Evolutionary conservation across 2,888 invertebrate genomes (phyloP).

Genomic region (Parnassius glacialis): DNA sequence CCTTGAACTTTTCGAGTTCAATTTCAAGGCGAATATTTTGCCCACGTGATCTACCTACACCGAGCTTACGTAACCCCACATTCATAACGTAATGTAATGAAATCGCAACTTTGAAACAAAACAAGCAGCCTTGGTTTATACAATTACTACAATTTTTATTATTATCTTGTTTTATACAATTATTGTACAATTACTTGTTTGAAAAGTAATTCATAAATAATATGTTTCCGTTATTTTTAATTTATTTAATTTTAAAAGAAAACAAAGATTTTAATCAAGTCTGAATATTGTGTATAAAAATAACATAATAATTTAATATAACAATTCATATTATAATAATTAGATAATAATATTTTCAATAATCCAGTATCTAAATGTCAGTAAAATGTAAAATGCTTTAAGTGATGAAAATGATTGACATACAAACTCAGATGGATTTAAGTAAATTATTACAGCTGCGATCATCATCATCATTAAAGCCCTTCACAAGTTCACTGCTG

Average conservation of each 20-base stretch:
- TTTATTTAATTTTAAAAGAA: background rate
- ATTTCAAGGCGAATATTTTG: conserved; percentile 66
- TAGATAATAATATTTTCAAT: no score
- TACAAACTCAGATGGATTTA: no score
- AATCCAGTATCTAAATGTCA: background rate
- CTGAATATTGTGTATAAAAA: no score
- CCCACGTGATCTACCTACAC: conserved; percentile 60
- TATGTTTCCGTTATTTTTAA: background rate
- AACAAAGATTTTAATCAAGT: no score
- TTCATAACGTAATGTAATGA: conserved; percentile 31
- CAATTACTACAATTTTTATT: no score
- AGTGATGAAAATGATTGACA: background rate
- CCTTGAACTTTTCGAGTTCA: conserved; percentile 78
- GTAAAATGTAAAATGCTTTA: background rate
- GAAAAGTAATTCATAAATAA: background rate
- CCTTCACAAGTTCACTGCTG: no score
- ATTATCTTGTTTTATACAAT: no score
- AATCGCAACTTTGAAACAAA: conserved; percentile 29
- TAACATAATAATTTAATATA: no score
- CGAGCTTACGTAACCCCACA: conserved; percentile 60
- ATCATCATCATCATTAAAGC: no score
- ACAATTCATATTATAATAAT: no score
- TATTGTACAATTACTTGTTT: no score
- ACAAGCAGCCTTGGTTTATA: background rate
- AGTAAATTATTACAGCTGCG: no score